Percentiles rank a stretch among this genome's conserved stretches.
phyloP scores from a whole-genome alignment of 1,140 invertebrate genomes.

The Teleogryllus occipitalis region DNA sequence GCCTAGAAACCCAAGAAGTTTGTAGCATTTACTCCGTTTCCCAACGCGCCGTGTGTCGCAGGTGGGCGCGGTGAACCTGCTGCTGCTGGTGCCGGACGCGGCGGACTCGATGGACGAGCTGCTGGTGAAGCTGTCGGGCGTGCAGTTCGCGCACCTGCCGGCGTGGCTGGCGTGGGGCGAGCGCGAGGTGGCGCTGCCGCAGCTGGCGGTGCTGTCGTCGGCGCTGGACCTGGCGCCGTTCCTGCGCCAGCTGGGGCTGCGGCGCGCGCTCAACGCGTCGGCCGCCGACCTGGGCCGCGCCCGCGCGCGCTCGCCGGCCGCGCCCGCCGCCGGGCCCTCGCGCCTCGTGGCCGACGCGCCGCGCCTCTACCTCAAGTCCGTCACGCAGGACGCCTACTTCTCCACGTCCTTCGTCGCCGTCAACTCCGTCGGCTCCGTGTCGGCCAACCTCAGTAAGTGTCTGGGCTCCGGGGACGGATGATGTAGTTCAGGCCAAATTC shows the following conservation, averaged over 20 bases:
- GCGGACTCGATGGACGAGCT: slow-evolving; percentile 26
- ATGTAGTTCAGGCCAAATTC: too few relatives aligned
- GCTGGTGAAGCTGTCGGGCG: slow-evolving; percentile 26
- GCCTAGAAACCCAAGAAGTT: too few relatives aligned
- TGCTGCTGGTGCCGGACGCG: slow-evolving; percentile 31
- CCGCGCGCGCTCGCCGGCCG: background rate
- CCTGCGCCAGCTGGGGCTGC: slow-evolving; percentile 27
- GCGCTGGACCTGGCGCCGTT: slow-evolving; percentile 29
- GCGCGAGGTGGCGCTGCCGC: slow-evolving; percentile 30
- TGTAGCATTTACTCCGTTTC: background rate
- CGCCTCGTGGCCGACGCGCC: background rate
- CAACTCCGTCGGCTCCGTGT: slow-evolving; percentile 30
- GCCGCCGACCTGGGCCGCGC: slow-evolving; percentile 6
- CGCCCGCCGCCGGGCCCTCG: background rate
- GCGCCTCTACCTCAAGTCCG: slow-evolving; percentile 22
- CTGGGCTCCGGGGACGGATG: too few relatives aligned
- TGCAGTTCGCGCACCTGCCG: slow-evolving; percentile 26
- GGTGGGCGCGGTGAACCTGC: slow-evolving; percentile 27
- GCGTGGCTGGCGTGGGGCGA: slow-evolving; percentile 25
- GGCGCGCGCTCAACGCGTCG: slow-evolving; percentile 24
- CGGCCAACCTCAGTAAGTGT: slow-evolving; percentile 26
- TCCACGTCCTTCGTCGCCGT: slow-evolving; percentile 32
- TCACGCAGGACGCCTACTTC: slow-evolving; percentile 32
- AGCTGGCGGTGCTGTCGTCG: slow-evolving; percentile 29
- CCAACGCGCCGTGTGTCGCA: slow-evolving; percentile 21